phyloP scores from a whole-genome alignment of 2,113 vertebrate genomes.

The Atrichornis clamosus region DNA sequence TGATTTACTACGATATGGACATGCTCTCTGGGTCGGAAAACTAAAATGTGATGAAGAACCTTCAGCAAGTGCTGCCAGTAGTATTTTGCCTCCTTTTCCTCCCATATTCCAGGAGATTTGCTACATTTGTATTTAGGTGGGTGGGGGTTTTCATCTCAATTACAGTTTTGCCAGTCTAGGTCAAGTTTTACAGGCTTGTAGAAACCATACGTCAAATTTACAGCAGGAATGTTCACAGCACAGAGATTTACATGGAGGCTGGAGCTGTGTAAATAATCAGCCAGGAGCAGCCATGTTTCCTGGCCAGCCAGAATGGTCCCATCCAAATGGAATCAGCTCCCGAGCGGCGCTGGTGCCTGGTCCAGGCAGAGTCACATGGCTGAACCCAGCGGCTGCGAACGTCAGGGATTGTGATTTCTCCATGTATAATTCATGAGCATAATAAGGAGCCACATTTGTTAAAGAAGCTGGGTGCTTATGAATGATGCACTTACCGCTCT shows the following conservation, averaged over 20 bases:
- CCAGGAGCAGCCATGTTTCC: not conserved
- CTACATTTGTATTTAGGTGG: not conserved
- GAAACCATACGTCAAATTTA: not conserved
- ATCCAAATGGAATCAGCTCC: not conserved
- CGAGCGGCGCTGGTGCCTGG: fast-evolving
- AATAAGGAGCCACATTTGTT: slow-evolving; percentile 28
- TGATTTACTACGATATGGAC: not conserved
- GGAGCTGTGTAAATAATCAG: not conserved
- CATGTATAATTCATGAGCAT: slow-evolving; percentile 25
- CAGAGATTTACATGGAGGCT: not conserved
- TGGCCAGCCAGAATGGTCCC: not conserved
- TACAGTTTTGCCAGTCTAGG: not conserved
- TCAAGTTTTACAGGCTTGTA: not conserved
- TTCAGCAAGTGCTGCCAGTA: not conserved
- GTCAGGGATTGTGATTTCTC: not conserved
- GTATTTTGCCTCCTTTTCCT: not conserved
- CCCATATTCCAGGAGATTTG: not conserved
- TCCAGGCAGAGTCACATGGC: not conserved
- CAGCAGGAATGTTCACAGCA: not conserved
- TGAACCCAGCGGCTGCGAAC: fast-evolving
- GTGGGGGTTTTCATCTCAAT: not conserved
- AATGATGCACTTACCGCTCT: not conserved
- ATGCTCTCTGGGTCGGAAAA: not conserved
- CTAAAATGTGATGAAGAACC: not conserved
- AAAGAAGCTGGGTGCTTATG: slow-evolving; percentile 4